Conservation (phyloP, 2,113 vertebrate species). For the Speoplatyrhinus poulsoni region DNA sequence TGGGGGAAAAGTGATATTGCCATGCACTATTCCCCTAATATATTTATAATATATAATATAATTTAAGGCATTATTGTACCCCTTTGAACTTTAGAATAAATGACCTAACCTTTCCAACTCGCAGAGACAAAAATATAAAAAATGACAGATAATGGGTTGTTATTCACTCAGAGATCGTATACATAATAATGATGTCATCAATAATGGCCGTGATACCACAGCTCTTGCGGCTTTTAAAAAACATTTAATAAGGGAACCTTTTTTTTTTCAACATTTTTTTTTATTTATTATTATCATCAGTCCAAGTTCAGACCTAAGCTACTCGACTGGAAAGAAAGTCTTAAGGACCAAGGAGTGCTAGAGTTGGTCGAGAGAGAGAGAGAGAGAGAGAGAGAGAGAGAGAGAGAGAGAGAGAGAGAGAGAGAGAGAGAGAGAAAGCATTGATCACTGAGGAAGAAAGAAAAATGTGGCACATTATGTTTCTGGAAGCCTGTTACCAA, state of each 20-base stretch:
- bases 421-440: constrained; percentile 19
- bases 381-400: constrained; percentile 20
- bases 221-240: constrained; percentile 79
- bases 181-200: constrained; percentile 85
- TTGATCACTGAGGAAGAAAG: constrained; percentile 46
- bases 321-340: constrained; percentile 64
- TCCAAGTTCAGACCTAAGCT: constrained; percentile 67
- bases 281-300: constrained; percentile 57
- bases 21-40: too few relatives aligned
- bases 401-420: constrained; percentile 26
- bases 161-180: constrained; percentile 79
- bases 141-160: constrained; percentile 83
- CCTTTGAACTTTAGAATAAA: constrained; percentile 84
- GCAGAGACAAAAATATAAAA: constrained; percentile 79
- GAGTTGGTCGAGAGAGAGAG: constrained; percentile 36
- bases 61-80: constrained; percentile 48
- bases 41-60: too few relatives aligned
- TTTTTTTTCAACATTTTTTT: constrained; percentile 37
- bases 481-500: constrained; percentile 70
- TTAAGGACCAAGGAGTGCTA: constrained; percentile 20
- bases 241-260: constrained; percentile 77
- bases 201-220: constrained; percentile 72
- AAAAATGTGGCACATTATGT: constrained; percentile 75
- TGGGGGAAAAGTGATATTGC: constrained; percentile 51
- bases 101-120: constrained; percentile 83